Conservation (phyloP, 2,797 vertebrate species). For the Mallotus villosus region DNA sequence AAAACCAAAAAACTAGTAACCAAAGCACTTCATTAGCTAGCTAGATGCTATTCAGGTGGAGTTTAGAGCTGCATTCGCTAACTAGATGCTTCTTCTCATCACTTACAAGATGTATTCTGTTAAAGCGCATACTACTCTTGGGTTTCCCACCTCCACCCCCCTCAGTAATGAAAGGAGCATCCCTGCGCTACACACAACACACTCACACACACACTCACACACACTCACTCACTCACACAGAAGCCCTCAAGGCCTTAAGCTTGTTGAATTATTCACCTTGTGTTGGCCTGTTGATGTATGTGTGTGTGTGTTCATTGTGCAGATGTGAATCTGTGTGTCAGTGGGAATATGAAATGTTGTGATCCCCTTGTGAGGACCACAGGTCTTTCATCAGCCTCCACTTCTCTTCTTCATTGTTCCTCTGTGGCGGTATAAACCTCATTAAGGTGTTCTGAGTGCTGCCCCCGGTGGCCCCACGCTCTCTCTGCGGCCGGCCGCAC, state of each 20-base stretch:
- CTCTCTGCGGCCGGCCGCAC: conserved; percentile 3
- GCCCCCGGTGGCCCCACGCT: background rate
- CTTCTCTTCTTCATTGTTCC: conserved; percentile 28
- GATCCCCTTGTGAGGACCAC: conserved; percentile 24
- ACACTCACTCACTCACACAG: conserved; percentile 14
- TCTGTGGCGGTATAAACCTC: conserved; percentile 35
- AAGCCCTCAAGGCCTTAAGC: conserved; percentile 45
- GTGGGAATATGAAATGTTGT: conserved; percentile 43
- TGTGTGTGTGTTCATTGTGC: background rate
- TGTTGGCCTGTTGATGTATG: conserved; percentile 37
- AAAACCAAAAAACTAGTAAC: no score
- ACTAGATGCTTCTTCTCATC: no score
- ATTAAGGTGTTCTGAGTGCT: conserved; percentile 40
- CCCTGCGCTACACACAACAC: conserved; percentile 43
- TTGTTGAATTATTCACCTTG: conserved; percentile 66
- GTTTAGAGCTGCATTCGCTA: no score
- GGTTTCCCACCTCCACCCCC: conserved; percentile 62
- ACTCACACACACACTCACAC: conserved; percentile 15
- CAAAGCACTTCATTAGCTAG: no score
- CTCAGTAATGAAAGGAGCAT: conserved; percentile 54
- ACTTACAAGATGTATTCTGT: no score
- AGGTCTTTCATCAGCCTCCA: conserved; percentile 47
- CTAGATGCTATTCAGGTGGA: no score
- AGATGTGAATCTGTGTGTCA: conserved; percentile 24
- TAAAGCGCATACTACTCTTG: conserved; percentile 33